Evolutionary conservation across 2,113 vertebrate genomes (phyloP).

Genomic region (Anhinga anhinga): DNA sequence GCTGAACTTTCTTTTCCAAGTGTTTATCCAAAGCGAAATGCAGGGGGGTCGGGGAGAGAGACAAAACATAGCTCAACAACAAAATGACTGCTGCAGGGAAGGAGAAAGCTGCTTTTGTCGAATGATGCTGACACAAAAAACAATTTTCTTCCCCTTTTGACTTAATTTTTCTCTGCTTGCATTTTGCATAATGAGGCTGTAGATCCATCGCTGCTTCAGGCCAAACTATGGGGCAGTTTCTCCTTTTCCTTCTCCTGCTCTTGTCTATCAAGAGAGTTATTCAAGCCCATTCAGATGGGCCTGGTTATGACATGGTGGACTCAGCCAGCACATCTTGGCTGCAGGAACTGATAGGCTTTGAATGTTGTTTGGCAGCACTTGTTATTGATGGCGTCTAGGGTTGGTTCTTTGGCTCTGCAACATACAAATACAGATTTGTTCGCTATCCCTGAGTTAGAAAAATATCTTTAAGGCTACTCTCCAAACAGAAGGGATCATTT

Average conservation of each 20-base stretch:
- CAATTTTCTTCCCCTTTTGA: neutral
- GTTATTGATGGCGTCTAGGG: neutral
- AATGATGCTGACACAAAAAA: constrained; percentile 32
- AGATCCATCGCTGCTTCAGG: neutral
- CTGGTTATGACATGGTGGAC: neutral
- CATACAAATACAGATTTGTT: neutral
- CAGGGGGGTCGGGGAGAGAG: neutral
- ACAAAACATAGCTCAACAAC: neutral
- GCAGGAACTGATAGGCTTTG: neutral
- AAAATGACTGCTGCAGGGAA: neutral
- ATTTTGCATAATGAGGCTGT: neutral
- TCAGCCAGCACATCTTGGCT: neutral
- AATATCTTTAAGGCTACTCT: neutral
- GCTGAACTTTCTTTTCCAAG: neutral
- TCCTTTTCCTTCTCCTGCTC: neutral
- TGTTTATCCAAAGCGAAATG: neutral
- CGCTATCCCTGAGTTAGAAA: neutral
- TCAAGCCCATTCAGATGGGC: neutral
- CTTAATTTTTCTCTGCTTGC: neutral
- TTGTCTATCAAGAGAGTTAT: neutral
- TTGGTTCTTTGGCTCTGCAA: neutral
- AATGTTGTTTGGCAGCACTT: neutral
- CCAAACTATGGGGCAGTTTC: neutral
- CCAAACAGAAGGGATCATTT: neutral
- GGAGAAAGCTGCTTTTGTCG: neutral